Percentiles rank a stretch among this genome's conserved stretches.
Conservation (phyloP, 2,113 vertebrate species). For the Dipodomys ordii region DNA sequence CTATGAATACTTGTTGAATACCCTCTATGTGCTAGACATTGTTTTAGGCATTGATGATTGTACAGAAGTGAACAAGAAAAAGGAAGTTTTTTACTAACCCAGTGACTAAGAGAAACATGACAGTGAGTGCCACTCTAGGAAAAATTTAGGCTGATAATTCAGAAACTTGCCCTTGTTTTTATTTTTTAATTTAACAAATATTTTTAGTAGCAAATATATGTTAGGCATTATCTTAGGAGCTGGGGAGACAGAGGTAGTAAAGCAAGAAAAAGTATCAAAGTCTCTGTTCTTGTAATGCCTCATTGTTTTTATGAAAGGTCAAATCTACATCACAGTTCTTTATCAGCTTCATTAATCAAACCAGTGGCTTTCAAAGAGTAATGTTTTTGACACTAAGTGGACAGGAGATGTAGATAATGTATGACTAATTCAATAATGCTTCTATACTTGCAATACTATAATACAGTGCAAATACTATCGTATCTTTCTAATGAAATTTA, state of each 20-base stretch:
- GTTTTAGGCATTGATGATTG: neutral
- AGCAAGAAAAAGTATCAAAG: slow-evolving; percentile 23
- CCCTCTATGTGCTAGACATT: neutral
- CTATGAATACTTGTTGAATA: neutral
- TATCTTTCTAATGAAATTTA: slow-evolving; percentile 20
- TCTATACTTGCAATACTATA: neutral
- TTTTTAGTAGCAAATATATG: neutral
- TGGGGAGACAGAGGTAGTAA: neutral
- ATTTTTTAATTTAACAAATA: neutral
- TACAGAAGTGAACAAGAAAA: neutral
- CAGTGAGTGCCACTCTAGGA: neutral
- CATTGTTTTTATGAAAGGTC: neutral
- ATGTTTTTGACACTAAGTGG: neutral
- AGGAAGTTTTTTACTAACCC: neutral
- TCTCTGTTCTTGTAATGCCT: neutral
- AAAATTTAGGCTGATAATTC: slow-evolving; percentile 39
- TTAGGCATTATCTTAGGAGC: slow-evolving; percentile 14
- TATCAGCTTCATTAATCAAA: neutral
- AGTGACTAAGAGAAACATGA: neutral
- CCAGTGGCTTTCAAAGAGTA: neutral
- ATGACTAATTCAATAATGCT: neutral
- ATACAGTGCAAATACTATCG: neutral
- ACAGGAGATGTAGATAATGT: neutral
- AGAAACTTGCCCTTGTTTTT: slow-evolving; percentile 11
- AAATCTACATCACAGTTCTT: neutral